phyloP scores from a whole-genome alignment of 2,797 vertebrate genomes.

The Phoxinus dragarum region DNA sequence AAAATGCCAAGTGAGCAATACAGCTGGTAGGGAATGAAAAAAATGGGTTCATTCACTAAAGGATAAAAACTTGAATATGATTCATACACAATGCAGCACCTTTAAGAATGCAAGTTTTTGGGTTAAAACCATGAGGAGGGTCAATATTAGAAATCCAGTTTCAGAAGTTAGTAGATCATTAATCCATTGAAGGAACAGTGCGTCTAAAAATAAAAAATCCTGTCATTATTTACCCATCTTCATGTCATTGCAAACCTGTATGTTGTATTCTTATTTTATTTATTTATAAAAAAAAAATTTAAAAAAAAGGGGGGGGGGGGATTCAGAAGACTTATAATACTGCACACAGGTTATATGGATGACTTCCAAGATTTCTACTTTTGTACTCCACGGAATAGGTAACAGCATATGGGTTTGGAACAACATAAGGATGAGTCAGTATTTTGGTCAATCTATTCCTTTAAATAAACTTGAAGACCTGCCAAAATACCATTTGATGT shows the following conservation, averaged over 20 bases:
- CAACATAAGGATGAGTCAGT: not conserved
- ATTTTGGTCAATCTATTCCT: not conserved
- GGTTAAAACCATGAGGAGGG: not conserved
- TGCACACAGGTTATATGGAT: not conserved
- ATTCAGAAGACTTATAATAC: not conserved
- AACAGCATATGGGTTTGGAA: slow-evolving; percentile 16
- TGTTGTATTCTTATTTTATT: not conserved
- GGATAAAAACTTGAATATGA: slow-evolving; percentile 3
- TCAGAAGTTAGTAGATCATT: not conserved
- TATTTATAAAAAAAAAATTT: no score
- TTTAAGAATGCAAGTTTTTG: not conserved
- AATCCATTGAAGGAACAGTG: not conserved
- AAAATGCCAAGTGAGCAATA: slow-evolving; percentile 3
- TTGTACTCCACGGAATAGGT: not conserved
- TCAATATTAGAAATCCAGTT: not conserved
- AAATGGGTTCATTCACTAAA: slow-evolving; percentile 10
- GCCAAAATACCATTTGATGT: slow-evolving; percentile 20
- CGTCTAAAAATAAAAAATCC: not conserved
- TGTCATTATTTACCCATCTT: not conserved
- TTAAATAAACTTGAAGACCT: not conserved
- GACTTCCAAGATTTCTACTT: not conserved
- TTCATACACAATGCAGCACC: not conserved
- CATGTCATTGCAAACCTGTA: no score
- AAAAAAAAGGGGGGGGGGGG: no score
- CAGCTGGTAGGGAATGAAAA: not conserved